These are phyloP conservation scores for Bugulina stolonifera DNA, from an alignment of 2,888 invertebrate species.

Conservation along the genomic window DNA sequence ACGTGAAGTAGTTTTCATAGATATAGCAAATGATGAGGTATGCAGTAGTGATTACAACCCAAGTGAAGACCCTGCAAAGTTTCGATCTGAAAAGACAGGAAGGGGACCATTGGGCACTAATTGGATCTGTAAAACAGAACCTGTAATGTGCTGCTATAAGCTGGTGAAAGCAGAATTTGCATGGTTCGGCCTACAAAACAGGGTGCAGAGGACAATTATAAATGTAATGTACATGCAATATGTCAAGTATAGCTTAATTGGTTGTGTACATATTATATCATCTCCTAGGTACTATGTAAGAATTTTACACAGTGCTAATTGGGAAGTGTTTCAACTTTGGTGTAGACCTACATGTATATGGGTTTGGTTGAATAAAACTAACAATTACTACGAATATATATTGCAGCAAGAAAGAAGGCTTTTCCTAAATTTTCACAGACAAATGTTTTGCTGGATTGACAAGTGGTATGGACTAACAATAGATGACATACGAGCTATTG, in stretches of 20 bases:
- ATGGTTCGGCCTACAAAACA: constrained; percentile 89
- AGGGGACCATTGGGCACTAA: constrained; percentile 78
- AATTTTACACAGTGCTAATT: no score
- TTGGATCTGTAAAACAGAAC: constrained; percentile 64
- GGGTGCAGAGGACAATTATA: constrained; percentile 88
- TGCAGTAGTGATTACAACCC: constrained; percentile 81
- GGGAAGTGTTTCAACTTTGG: no score
- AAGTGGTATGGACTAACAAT: constrained; percentile 96
- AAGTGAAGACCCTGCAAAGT: constrained; percentile 77
- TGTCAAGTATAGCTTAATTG: no score
- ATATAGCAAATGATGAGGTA: constrained; percentile 82
- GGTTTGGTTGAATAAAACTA: no score
- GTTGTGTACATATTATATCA: no score
- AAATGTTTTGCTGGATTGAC: constrained; percentile 99
- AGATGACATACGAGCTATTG: constrained; percentile 92
- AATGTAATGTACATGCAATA: no score
- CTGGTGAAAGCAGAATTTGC: constrained; percentile 94
- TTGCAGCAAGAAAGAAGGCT: constrained; percentile 74
- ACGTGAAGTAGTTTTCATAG: constrained; percentile 83
- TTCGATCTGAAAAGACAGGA: constrained; percentile 84
- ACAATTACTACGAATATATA: no score
- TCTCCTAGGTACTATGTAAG: no score
- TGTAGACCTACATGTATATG: no score
- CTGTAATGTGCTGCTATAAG: constrained; percentile 97
- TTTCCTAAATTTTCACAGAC: constrained; percentile 96